Percentiles rank a stretch among this genome's conserved stretches.
These are phyloP conservation scores for Euschistus heros DNA, from an alignment of 1,140 invertebrate species.

Conservation along the genomic window DNA sequence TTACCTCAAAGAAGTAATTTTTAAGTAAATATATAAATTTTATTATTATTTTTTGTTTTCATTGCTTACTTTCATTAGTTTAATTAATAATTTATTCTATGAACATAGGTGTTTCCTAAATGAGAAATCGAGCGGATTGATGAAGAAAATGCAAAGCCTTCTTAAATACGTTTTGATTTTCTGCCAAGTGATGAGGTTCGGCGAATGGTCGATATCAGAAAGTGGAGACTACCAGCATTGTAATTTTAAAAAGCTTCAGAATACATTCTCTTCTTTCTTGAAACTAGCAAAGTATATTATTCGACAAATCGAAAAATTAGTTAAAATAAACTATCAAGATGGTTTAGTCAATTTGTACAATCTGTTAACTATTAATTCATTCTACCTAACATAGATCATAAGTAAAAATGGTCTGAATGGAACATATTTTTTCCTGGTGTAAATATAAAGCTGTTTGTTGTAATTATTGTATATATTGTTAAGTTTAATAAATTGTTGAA, in stretches of 20 bases:
- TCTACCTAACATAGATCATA: neutral
- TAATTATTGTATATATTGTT: no score
- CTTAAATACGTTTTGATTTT: neutral
- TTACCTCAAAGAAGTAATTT: neutral
- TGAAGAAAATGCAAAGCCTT: neutral
- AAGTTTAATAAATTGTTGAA: no score
- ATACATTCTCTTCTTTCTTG: neutral
- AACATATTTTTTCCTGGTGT: no score
- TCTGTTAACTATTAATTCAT: neutral
- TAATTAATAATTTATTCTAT: neutral
- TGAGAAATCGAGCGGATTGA: neutral
- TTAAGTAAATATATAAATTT: neutral
- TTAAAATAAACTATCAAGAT: neutral
- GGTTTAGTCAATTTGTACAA: neutral
- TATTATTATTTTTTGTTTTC: neutral
- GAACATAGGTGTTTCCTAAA: neutral
- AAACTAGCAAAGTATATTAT: neutral
- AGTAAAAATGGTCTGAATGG: no score
- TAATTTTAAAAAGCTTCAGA: neutral
- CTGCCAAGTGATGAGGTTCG: neutral
- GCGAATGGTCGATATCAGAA: neutral
- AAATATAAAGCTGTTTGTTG: no score
- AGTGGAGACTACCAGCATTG: neutral
- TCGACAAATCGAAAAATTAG: neutral
- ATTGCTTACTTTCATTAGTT: neutral